Conservation (phyloP, 2,888 invertebrate species). For the Sinopyrophorus schimmeli region DNA sequence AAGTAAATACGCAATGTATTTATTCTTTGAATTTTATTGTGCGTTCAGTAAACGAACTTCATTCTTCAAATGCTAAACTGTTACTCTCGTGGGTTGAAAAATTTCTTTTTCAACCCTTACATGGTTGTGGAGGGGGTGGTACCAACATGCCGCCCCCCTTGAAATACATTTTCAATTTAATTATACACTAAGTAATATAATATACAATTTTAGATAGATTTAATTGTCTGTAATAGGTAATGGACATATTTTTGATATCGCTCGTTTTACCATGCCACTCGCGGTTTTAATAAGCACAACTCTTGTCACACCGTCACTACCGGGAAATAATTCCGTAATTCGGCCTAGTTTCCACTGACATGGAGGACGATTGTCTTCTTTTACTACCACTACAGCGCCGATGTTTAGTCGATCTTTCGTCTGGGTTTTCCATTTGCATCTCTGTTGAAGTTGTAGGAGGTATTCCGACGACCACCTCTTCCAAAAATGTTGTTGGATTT, state of each 20-base stretch:
- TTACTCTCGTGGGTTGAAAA: too few relatives aligned
- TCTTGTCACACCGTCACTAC: background rate
- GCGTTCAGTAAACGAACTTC: too few relatives aligned
- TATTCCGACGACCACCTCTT: constrained; percentile 17
- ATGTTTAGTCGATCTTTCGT: background rate
- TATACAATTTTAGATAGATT: too few relatives aligned
- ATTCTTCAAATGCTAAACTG: too few relatives aligned
- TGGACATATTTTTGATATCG: background rate
- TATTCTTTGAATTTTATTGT: too few relatives aligned
- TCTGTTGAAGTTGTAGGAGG: constrained; percentile 8
- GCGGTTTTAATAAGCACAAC: background rate
- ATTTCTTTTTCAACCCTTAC: too few relatives aligned
- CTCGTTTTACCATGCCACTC: background rate
- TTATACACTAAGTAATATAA: too few relatives aligned
- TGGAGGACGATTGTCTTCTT: background rate
- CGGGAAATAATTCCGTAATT: background rate
- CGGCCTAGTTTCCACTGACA: background rate
- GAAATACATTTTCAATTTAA: too few relatives aligned
- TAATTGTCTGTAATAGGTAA: too few relatives aligned
- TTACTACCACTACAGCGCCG: background rate
- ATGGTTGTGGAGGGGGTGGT: too few relatives aligned
- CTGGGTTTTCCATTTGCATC: constrained; percentile 12
- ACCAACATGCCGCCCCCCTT: too few relatives aligned
- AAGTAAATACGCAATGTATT: too few relatives aligned
- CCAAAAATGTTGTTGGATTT: constrained; percentile 29